Base-by-base conservation (phyloP, 1,140 invertebrate genomes). In the Lordiphosa collinella region DNA sequence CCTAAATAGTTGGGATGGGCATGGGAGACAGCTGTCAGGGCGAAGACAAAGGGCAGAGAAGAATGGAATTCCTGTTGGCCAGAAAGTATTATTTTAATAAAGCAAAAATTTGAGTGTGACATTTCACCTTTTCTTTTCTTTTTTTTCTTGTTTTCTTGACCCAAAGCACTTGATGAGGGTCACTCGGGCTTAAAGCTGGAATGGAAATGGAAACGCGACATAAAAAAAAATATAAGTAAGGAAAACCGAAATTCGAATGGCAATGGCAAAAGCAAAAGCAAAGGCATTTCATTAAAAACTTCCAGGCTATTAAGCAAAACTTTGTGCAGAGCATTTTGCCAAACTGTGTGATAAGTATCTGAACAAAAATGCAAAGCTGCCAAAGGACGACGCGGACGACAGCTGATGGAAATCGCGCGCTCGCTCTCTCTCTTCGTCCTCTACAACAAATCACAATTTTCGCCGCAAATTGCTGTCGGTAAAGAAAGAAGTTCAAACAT, bases 301-400 rank as follows among this genome's bases (percentile, higher is more conserved):
- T 84, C 78, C 78, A 84, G 78, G 78, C 78, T 84, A 84, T 84
- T 84, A 84, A 84, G 78, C 78, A 84, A 84, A 84, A 82, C 76
- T 82, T 82, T 82, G 76, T 82, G 76, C 76, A 7, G 22, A 84
- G 76, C 78, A 78, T 84, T 79, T 67, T 84, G 78, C 68, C 78
- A 84, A 84, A 84, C 79, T 85, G 78, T 85, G 78, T 84, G 78
- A 84, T 84, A 84, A 84, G 78, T 84, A 84, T 84, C 78, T 84
- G 72, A 84, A 63, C 60, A 84, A 82, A 40, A 85, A 84, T 84
- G 78, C 78, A 78, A 84, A 84, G 78, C 72, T 84, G 72, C 78
- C 78, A 84, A 84, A 82, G 72, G 76, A 38, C 14, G 16, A 14
- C 8, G n/a, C 22, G 9, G 56, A 61, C 67, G 78, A 84, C 78